Percentiles rank a stretch among this genome's conserved stretches.
These are phyloP conservation scores for Acropora yongei DNA, from an alignment of 64 coral and sea anemone genomes.

Conservation along the genomic window DNA sequence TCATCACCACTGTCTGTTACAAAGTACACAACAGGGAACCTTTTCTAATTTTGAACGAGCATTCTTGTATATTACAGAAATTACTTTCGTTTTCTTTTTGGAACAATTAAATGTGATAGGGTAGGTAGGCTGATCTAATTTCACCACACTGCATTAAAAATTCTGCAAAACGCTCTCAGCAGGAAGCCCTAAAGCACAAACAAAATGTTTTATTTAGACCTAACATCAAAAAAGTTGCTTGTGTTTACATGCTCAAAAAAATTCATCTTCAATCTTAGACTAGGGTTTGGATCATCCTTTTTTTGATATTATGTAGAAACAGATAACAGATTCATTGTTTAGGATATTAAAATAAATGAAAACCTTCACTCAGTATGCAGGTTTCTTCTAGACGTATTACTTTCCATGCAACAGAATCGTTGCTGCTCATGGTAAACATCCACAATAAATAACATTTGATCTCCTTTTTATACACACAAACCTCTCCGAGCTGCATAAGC, in stretches of 20 bases:
- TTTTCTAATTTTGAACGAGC: neutral
- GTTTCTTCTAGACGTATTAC: neutral
- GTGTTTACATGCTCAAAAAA: constrained; percentile 11
- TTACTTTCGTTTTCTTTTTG: constrained; percentile 1
- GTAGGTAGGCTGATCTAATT: constrained; percentile 17
- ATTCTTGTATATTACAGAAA: constrained; percentile 38
- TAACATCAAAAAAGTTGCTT: constrained; percentile 13
- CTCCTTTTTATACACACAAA: neutral
- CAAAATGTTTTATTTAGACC: neutral
- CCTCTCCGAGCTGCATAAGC: constrained; percentile 14
- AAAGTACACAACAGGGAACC: constrained; percentile 40
- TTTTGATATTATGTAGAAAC: neutral
- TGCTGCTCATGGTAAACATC: neutral
- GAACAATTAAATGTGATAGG: constrained; percentile 50
- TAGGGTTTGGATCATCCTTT: constrained; percentile 7
- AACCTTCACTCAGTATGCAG: neutral
- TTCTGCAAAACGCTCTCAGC: neutral
- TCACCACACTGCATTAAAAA: constrained; percentile 29
- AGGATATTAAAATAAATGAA: constrained; percentile 18
- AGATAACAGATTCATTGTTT: neutral
- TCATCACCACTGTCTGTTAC: constrained; percentile 6
- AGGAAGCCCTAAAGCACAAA: neutral
- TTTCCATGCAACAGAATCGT: neutral
- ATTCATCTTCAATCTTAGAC: constrained; percentile 16
- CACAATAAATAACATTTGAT: neutral